Percentiles rank a stretch among this genome's conserved stretches.
phyloP scores from a whole-genome alignment of 2,113 vertebrate genomes.

The Ceuthmochares aereus region DNA sequence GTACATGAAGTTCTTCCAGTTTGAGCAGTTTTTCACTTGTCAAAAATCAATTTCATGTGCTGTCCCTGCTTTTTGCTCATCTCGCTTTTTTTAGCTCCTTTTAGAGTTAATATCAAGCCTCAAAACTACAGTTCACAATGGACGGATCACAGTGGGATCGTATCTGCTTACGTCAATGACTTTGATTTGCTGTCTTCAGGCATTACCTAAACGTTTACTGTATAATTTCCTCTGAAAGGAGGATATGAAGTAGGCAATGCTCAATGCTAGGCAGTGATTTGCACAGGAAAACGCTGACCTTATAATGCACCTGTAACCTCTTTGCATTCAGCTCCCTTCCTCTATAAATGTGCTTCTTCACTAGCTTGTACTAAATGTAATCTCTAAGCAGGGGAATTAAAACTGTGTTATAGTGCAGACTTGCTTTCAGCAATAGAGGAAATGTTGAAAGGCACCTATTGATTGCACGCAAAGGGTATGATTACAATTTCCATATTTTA shows the following conservation, averaged over 20 bases:
- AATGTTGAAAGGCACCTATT: neutral
- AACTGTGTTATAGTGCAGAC: neutral
- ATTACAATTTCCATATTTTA: neutral
- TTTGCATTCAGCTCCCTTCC: neutral
- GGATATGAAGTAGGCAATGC: neutral
- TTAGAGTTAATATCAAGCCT: neutral
- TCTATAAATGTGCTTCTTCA: neutral
- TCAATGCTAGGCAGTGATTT: neutral
- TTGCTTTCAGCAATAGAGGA: neutral
- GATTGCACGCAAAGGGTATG: neutral
- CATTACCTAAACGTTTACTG: neutral
- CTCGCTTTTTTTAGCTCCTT: neutral
- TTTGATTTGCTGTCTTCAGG: neutral
- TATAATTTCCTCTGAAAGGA: neutral
- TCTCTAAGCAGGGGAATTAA: neutral
- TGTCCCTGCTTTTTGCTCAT: neutral
- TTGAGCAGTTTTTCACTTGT: conserved; percentile 41
- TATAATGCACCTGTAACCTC: neutral
- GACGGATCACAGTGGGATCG: neutral
- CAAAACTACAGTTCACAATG: neutral
- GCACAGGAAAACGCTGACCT: neutral
- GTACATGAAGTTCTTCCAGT: neutral
- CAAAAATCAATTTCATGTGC: conserved; percentile 37
- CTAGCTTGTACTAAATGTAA: neutral
- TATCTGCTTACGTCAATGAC: neutral